Evolutionary conservation across 2,797 vertebrate genomes (phyloP), one percentile per base, ranked within the genome.

Genomic region (Rhynchotus rufescens): DNA sequence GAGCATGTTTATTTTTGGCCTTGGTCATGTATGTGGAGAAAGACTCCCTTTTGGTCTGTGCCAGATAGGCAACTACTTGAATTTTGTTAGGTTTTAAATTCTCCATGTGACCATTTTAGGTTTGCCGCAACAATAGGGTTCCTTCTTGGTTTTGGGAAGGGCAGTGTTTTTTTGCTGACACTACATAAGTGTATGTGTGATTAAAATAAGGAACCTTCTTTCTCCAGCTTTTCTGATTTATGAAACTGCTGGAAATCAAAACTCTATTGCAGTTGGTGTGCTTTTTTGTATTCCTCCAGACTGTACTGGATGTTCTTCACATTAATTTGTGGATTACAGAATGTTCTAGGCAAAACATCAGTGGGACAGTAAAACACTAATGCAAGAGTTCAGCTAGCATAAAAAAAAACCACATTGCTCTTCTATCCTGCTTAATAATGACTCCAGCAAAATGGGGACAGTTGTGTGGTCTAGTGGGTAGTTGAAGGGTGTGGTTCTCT

Each of bases 261-360:
- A 75, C 75, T 93, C 59, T 44, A 45, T 92, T 94, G 93, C 94
- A 87, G 79, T 94, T 95, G 93, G 57, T 80, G 44, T 79, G 76
- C 59, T 75, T 79, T 91, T 76, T 57, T 90, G 90, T 91, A 91
- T 92, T 89, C 60, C 45, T 93, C 80, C 78, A 93, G 92, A 94
- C 54, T 59, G 92, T 88, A 89, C 95, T 95, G 94, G 75, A 96
- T 96, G 96, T 96, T 95, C 95, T 89, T 95, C 92, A 95, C 92
- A 56, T 95, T 96, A 96, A 96, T 96, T 96, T 96, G 96, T 92
- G 96, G 95, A 94, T 96, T 96, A 96, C 96, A 96, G 90, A 96
- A 95, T 96, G 96, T 96, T 96, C 96, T 96, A 96, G 90, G 95
- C 94, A 95, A 96, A 96, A 95, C 93, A 96, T 96, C 93, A 96